A percentile compares a stretch with the other conserved stretches of the same genome.
Evolutionary conservation across 2,888 invertebrate species (phyloP).

Genomic region (Entomobrya multifasciata): DNA sequence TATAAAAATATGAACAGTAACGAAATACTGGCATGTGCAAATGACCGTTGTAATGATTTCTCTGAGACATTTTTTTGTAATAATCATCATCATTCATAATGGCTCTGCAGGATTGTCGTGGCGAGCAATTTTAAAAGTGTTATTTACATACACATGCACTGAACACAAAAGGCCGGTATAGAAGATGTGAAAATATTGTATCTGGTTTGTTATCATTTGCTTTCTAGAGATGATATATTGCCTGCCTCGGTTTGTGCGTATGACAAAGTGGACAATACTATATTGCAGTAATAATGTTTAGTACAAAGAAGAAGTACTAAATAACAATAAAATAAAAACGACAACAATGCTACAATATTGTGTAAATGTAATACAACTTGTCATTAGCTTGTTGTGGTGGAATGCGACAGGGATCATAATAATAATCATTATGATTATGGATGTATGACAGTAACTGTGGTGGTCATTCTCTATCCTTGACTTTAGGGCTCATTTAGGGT

Average conservation of each 20-base stretch:
- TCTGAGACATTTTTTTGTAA: conserved; percentile 43
- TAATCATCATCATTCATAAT: conserved; percentile 56
- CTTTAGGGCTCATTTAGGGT: conserved; percentile 38
- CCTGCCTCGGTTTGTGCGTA: conserved; percentile 18
- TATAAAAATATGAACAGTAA: neutral
- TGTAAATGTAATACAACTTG: conserved; percentile 45
- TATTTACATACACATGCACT: conserved; percentile 15
- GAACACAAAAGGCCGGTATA: neutral
- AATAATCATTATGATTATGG: conserved; percentile 32
- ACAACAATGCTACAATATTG: conserved; percentile 41
- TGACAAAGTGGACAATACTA: conserved; percentile 43
- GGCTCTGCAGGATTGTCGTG: conserved; percentile 39
- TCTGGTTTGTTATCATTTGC: conserved; percentile 45
- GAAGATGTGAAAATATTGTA: conserved; percentile 16
- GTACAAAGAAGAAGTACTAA: no score
- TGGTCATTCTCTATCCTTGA: conserved; percentile 29
- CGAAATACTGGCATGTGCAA: conserved; percentile 55
- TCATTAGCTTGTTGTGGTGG: conserved; percentile 46
- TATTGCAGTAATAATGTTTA: neutral
- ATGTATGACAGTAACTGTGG: conserved; percentile 12
- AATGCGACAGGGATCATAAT: conserved; percentile 55
- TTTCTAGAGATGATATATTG: conserved; percentile 19
- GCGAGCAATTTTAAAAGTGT: conserved; percentile 47
- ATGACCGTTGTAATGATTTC: conserved; percentile 45
- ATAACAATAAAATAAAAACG: no score